These are phyloP conservation scores for Arothron firmamentum DNA, from an alignment of 2,113 vertebrate genomes.

Conservation along the genomic window DNA sequence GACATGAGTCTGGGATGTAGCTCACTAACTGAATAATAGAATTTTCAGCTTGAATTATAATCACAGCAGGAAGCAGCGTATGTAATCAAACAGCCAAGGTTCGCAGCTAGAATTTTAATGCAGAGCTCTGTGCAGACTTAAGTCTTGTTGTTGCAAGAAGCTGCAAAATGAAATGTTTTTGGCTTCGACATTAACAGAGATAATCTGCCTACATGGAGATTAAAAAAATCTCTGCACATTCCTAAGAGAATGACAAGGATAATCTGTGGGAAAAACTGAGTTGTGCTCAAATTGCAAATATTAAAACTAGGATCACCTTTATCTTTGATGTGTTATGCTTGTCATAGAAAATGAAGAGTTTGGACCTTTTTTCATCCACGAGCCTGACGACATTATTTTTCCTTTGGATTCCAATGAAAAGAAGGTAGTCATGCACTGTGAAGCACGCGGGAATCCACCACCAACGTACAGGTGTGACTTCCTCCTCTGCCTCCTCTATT, in stretches of 20 bases:
- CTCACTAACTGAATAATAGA: too few species aligned
- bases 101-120: too few species aligned
- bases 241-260: not conserved
- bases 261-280: conserved; percentile 3
- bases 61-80: too few species aligned
- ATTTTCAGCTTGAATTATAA: too few species aligned
- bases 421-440: conserved; percentile 88
- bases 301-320: conserved; percentile 3
- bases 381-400: conserved; percentile 87
- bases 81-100: too few species aligned
- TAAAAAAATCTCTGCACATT: too few species aligned
- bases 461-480: conserved; percentile 85
- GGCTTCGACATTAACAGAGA: not conserved
- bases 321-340: conserved; percentile 25
- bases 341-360: conserved; percentile 84
- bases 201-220: not conserved
- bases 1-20: too few species aligned
- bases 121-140: too few species aligned
- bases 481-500: conserved; percentile 19
- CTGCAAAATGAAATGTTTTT: too few species aligned
- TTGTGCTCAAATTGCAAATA: conserved; percentile 14
- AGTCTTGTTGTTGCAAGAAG: too few species aligned
- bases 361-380: conserved; percentile 89
- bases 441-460: conserved; percentile 83
- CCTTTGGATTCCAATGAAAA: conserved; percentile 89